Percentiles rank a stretch among this genome's conserved stretches.
These are phyloP conservation scores for Choreutis nemorana DNA, from an alignment of 2,888 invertebrate genomes.

Conservation along the genomic window DNA sequence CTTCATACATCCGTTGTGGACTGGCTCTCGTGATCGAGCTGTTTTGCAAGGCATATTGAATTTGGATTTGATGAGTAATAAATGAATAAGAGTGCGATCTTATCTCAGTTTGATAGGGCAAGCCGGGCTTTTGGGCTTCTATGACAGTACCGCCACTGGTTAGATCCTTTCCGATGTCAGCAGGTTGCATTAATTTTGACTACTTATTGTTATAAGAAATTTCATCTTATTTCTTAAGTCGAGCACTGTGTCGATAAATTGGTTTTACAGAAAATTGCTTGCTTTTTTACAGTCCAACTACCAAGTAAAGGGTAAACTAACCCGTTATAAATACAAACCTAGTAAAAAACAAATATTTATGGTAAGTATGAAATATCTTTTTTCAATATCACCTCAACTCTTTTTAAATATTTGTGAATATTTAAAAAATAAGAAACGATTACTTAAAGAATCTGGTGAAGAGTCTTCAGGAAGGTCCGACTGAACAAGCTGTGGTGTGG, in stretches of 20 bases:
- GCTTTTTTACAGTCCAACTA: background rate
- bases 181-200: no score
- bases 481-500: conserved; percentile 70
- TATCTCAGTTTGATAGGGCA: no score
- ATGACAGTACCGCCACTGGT: no score
- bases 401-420: background rate
- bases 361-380: conserved; percentile 8
- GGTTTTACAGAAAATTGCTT: background rate
- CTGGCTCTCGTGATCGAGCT: no score
- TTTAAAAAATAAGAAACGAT: conserved; percentile 1
- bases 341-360: conserved; percentile 11
- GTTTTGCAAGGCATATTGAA: no score
- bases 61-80: no score
- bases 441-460: conserved; percentile 62
- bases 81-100: no score
- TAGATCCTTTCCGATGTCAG: no score
- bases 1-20: no score
- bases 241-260: background rate
- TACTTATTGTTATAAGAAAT: no score
- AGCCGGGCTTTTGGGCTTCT: no score
- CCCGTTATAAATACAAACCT: conserved; percentile 5
- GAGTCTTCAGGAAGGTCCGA: conserved; percentile 66
- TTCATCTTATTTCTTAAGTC: no score
- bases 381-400: background rate
- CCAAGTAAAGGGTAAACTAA: background rate